Percentiles rank a stretch among this genome's conserved stretches.
phyloP scores from a whole-genome alignment of 2,113 vertebrate genomes.

The Saimiri boliviensis region DNA sequence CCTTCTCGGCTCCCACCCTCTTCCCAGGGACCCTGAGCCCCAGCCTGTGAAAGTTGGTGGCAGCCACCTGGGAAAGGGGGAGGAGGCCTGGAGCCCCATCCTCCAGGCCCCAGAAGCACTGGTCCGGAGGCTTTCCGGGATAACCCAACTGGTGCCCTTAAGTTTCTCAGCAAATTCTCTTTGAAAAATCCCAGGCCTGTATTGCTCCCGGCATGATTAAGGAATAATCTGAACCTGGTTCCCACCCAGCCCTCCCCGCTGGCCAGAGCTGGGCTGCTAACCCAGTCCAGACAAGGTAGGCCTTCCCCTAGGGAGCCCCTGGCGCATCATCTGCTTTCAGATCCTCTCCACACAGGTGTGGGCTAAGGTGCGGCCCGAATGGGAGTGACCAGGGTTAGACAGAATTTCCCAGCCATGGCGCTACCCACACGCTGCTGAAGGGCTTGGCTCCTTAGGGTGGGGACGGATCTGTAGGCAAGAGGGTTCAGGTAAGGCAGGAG shows the following conservation, averaged over 20 bases:
- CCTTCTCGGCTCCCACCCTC: background rate
- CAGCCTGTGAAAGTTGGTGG: background rate
- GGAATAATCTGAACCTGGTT: background rate
- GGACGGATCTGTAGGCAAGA: background rate
- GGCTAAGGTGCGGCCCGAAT: background rate
- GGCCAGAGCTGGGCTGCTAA: background rate
- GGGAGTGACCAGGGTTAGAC: background rate
- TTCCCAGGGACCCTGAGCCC: background rate
- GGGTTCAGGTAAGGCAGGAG: background rate
- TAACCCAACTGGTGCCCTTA: background rate
- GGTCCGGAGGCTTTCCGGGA: background rate
- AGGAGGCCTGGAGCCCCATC: background rate
- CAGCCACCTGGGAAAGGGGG: background rate
- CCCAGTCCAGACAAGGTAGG: background rate
- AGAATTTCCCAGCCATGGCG: background rate
- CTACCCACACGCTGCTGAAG: background rate
- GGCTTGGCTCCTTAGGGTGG: background rate
- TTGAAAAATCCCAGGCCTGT: background rate
- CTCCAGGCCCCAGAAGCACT: background rate
- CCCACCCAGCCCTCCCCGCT: background rate
- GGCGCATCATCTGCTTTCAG: background rate
- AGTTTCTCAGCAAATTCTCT: constrained; percentile 29
- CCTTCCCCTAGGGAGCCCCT: background rate
- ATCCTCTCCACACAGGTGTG: background rate
- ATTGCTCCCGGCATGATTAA: constrained; percentile 36